phyloP scores from a whole-genome alignment of 2,888 invertebrate species.

The Acanthosoma haemorrhoidale region DNA sequence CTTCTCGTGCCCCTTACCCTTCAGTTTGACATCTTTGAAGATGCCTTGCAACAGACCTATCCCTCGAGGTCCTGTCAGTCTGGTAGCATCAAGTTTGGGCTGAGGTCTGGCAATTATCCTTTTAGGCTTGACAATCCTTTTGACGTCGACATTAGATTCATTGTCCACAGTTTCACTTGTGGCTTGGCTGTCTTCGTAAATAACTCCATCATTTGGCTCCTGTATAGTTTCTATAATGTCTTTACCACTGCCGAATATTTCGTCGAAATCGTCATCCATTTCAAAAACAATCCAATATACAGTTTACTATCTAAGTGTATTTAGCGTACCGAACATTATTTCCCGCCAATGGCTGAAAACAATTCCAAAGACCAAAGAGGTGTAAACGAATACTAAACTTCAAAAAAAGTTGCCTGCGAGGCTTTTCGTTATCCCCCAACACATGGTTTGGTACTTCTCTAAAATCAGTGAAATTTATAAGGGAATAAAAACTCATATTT shows the following conservation, averaged over 20 bases:
- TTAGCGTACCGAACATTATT: neutral
- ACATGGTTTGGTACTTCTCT: no score
- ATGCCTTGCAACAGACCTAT: slow-evolving; percentile 71
- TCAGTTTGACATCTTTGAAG: slow-evolving; percentile 75
- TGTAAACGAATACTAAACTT: no score
- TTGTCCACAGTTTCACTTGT: slow-evolving; percentile 23
- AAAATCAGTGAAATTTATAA: no score
- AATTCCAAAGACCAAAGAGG: no score
- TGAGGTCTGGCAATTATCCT: slow-evolving; percentile 61
- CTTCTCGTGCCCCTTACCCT: slow-evolving; percentile 76
- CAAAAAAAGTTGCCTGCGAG: no score
- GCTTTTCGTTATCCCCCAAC: no score
- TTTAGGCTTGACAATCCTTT: slow-evolving; percentile 43
- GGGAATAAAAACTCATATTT: no score
- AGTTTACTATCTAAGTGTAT: no score
- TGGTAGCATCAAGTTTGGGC: slow-evolving; percentile 55
- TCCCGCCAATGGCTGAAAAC: no score
- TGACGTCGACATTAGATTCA: slow-evolving; percentile 34
- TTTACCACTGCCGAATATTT: neutral
- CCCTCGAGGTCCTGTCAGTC: slow-evolving; percentile 49
- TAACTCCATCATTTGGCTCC: neutral
- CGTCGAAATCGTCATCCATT: neutral
- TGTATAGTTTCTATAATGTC: slow-evolving; percentile 13
- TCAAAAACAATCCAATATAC: neutral
- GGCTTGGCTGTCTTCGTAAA: neutral